Evolutionary conservation across 1,140 invertebrate species (phyloP).

Genomic region (Daktulosphaira vitifoliae): DNA sequence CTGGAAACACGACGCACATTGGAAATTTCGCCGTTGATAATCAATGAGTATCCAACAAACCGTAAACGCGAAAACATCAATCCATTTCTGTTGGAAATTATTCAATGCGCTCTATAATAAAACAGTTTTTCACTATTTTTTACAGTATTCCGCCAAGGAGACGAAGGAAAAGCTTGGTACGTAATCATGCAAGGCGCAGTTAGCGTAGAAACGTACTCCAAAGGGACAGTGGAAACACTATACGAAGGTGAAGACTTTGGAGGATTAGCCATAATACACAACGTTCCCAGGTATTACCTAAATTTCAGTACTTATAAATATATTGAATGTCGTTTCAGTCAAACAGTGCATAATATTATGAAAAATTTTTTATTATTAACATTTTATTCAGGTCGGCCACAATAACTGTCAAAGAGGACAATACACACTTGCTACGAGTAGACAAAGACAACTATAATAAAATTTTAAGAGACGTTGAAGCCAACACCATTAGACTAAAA

Average conservation of each 20-base stretch:
- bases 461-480: constrained; percentile 74
- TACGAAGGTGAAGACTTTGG: constrained; percentile 84
- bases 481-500: constrained; percentile 77
- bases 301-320: too few relatives aligned
- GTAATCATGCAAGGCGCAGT: constrained; percentile 76
- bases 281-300: constrained; percentile 62
- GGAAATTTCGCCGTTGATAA: constrained; percentile 13
- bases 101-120: neutral
- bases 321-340: neutral
- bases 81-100: neutral
- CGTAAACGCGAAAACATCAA: neutral
- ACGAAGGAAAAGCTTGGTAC: constrained; percentile 83
- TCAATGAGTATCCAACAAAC: constrained; percentile 4
- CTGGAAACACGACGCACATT: constrained; percentile 8
- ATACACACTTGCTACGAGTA: constrained; percentile 75
- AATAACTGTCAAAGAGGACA: constrained; percentile 71
- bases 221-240: constrained; percentile 72
- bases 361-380: too few relatives aligned
- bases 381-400: constrained; percentile 69
- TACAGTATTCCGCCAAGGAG: constrained; percentile 80
- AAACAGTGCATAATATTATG: too few relatives aligned
- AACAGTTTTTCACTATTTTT: constrained; percentile 36
- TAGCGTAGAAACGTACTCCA: constrained; percentile 77
- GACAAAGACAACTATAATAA: constrained; percentile 84
- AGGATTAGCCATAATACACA: constrained; percentile 78